phyloP scores from a whole-genome alignment of 2,113 vertebrate species.

The Bos taurus region ARS-UCD2.0 NC_037344.1:55283001-55283500 shows the following conservation, averaged over 20 bases:
- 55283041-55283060: not conserved
- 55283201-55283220: not conserved
- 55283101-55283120: not conserved
- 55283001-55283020: not conserved
- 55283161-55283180: not conserved
- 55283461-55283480: not conserved
- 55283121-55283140: not conserved
- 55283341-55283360: not conserved
- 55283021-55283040: not conserved
- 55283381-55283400: not conserved
- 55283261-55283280: not conserved
- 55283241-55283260: not conserved
- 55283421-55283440: not conserved
- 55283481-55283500: not conserved
- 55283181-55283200: not conserved
- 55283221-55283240: not conserved
- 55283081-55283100: not conserved
- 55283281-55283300: not conserved
- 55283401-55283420: not conserved
- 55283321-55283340: not conserved
- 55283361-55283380: constrained; percentile 3
- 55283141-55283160: not conserved
- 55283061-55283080: not conserved
- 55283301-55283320: not conserved
- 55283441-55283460: not conserved